Evolutionary conservation across 2,888 invertebrate genomes (phyloP).

Genomic region (Automeris io): DNA sequence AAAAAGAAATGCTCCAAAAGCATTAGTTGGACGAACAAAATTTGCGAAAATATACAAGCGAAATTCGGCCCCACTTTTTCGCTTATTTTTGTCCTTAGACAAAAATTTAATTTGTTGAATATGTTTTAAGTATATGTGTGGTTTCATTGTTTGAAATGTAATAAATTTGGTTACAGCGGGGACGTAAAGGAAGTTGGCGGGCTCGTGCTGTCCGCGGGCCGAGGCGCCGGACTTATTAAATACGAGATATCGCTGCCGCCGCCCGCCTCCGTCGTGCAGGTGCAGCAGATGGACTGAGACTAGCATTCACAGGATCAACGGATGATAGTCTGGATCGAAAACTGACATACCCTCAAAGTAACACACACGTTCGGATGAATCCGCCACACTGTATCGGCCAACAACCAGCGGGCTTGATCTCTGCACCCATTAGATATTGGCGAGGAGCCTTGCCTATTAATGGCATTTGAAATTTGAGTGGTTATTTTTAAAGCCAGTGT

Average conservation of each 20-base stretch:
- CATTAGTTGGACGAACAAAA: too few relatives aligned
- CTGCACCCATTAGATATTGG: too few relatives aligned
- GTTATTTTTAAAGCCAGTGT: too few relatives aligned
- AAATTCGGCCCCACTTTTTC: too few relatives aligned
- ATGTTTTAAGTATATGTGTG: too few relatives aligned
- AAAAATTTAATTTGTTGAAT: too few relatives aligned
- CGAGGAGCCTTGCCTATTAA: too few relatives aligned
- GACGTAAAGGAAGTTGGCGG: conserved; percentile 64
- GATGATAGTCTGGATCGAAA: conserved; percentile 3
- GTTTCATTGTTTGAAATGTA: too few relatives aligned
- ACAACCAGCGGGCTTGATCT: background rate
- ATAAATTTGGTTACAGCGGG: conserved; percentile 33
- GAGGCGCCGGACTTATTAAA: conserved; percentile 72
- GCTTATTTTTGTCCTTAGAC: too few relatives aligned
- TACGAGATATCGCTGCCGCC: conserved; percentile 77
- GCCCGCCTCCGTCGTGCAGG: conserved; percentile 64
- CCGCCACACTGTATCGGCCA: background rate
- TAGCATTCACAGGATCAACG: conserved; percentile 26
- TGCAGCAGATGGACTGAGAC: conserved; percentile 68
- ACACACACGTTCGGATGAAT: background rate
- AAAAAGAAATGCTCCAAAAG: too few relatives aligned
- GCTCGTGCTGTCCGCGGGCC: conserved; percentile 57
- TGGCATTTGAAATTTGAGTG: too few relatives aligned
- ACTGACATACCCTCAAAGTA: background rate
- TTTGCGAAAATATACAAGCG: too few relatives aligned